Percentiles rank a stretch among this genome's conserved stretches.
Evolutionary conservation across 2,888 invertebrate species (phyloP).

Genomic region (Romanomermis culicivorax): DNA sequence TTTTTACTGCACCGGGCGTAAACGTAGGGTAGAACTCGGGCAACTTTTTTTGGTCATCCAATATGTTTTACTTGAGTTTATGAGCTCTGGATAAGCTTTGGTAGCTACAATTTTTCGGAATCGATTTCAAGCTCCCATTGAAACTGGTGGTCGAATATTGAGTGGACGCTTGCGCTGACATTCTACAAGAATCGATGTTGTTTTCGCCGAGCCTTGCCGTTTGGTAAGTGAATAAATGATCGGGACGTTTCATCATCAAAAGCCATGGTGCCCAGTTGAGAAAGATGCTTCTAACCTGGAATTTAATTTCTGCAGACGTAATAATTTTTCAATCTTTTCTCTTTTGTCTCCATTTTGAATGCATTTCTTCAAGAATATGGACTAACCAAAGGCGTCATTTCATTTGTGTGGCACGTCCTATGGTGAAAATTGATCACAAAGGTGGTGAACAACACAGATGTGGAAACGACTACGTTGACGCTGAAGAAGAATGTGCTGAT

Average conservation of each 20-base stretch:
- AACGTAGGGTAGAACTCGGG: too few species aligned
- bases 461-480: slow-evolving; percentile 30
- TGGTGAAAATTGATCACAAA: slow-evolving; percentile 12
- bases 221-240: not conserved
- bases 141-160: too few species aligned
- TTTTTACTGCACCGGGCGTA: too few species aligned
- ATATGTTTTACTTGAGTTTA: too few species aligned
- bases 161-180: too few species aligned
- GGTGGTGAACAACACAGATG: slow-evolving; percentile 12
- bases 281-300: slow-evolving; percentile 6
- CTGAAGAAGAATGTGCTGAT: slow-evolving; percentile 64
- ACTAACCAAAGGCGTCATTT: not conserved
- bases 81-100: too few species aligned
- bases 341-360: not conserved
- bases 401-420: slow-evolving; percentile 1
- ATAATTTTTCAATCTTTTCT: too few species aligned
- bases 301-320: too few species aligned
- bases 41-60: too few species aligned
- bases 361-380: not conserved
- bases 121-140: too few species aligned
- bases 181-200: not conserved
- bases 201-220: not conserved
- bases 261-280: slow-evolving; percentile 5
- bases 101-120: too few species aligned
- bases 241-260: slow-evolving; percentile 7